Percentiles rank a stretch among this genome's conserved stretches.
Evolutionary conservation across 2,797 vertebrate genomes (phyloP).

Genomic region (Alectoris magna): DNA sequence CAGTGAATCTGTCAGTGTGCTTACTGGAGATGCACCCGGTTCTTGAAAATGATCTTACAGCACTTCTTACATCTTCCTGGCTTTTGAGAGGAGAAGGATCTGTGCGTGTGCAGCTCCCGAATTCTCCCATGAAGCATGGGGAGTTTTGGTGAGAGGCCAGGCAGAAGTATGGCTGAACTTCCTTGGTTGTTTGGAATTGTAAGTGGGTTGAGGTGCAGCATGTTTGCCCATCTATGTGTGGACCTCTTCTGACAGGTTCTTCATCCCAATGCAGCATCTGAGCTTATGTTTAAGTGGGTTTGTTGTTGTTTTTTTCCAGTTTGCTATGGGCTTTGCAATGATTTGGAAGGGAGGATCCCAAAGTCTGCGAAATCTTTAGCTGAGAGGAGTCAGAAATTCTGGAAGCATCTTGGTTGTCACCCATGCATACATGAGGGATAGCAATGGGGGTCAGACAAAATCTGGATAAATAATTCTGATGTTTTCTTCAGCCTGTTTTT

Average conservation of each 20-base stretch:
- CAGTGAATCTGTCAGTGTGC: background rate
- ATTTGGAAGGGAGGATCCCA: background rate
- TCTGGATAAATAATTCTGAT: background rate
- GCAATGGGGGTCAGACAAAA: background rate
- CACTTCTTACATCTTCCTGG: background rate
- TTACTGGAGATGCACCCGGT: background rate
- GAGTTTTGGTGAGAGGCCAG: background rate
- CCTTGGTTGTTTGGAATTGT: background rate
- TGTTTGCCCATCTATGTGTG: accelerated
- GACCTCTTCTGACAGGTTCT: background rate
- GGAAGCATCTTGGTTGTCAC: background rate
- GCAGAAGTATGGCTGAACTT: background rate
- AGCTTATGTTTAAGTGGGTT: background rate
- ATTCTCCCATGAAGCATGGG: background rate
- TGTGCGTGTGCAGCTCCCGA: background rate
- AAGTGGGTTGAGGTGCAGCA: background rate
- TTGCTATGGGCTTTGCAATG: background rate
- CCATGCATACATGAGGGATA: background rate
- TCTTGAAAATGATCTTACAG: background rate
- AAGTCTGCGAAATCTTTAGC: background rate
- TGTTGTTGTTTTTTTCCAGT: background rate
- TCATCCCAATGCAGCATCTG: background rate
- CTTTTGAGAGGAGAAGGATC: background rate
- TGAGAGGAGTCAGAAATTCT: background rate
- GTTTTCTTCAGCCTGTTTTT: background rate